Evolutionary conservation across 2,113 vertebrate genomes (phyloP).

Genomic region (Poeciliopsis occidentalis): DNA sequence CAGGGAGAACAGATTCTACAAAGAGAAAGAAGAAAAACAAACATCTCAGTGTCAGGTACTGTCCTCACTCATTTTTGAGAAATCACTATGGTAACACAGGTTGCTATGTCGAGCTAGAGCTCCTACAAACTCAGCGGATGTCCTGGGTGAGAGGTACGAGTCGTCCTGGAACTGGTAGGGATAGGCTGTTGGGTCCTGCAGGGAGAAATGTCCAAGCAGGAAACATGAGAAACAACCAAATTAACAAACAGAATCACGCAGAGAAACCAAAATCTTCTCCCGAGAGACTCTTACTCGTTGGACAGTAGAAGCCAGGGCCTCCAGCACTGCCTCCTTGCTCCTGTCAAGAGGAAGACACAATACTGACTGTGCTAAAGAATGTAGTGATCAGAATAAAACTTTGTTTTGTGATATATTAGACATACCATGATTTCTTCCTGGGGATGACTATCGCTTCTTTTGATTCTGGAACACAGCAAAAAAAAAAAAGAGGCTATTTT

Average conservation of each 20-base stretch:
- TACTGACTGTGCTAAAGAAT: background rate
- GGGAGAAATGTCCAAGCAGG: background rate
- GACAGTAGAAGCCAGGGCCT: conserved; percentile 87
- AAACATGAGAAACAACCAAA: background rate
- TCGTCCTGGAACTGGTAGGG: conserved; percentile 92
- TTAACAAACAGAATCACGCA: background rate
- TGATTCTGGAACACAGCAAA: conserved; percentile 40
- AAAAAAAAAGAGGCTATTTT: too few relatives aligned
- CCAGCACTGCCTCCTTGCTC: conserved; percentile 89
- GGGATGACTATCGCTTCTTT: conserved; percentile 85
- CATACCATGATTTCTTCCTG: conserved; percentile 91
- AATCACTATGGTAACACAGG: too few relatives aligned
- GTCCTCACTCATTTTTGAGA: too few relatives aligned
- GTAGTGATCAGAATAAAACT: background rate
- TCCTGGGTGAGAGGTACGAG: conserved; percentile 86
- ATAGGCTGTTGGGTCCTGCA: conserved; percentile 87
- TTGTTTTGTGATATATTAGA: background rate
- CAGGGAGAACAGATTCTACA: conserved; percentile 84
- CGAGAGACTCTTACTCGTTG: conserved; percentile 78
- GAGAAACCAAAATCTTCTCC: too few relatives aligned
- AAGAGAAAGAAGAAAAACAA: background rate
- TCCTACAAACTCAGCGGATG: conserved; percentile 77
- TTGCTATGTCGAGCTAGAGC: background rate
- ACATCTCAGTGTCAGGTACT: background rate
- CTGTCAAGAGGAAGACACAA: conserved; percentile 64